phyloP scores from a whole-genome alignment of 2,797 vertebrate genomes.

The Strix occidentalis region DNA sequence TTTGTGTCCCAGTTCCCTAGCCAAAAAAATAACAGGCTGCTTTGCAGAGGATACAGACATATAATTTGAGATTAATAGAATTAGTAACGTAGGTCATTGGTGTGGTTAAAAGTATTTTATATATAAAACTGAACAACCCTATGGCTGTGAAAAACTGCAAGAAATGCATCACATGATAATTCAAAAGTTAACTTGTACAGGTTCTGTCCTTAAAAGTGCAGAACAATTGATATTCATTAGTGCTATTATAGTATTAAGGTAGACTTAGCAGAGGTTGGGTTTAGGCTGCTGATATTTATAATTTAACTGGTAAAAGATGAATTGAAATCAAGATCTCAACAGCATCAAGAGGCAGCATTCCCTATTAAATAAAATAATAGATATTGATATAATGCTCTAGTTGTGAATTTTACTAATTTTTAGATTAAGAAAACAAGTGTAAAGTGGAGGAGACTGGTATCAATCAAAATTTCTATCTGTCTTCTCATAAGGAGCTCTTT shows the following conservation, averaged over 20 bases:
- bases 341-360: not conserved
- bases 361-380: not conserved
- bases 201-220: constrained; percentile 6
- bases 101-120: not conserved
- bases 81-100: not conserved
- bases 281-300: constrained; percentile 23
- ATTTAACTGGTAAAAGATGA: not conserved
- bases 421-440: not conserved
- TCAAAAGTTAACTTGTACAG: not conserved
- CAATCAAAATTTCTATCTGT: not conserved
- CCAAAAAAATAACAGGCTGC: not conserved
- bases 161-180: not conserved
- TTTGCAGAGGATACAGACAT: not conserved
- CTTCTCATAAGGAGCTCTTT: not conserved
- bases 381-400: not conserved
- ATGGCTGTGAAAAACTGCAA: not conserved
- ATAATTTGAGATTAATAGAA: not conserved
- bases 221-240: not conserved
- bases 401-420: not conserved
- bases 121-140: not conserved
- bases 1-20: not conserved
- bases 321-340: not conserved
- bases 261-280: not conserved
- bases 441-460: not conserved
- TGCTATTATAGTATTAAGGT: not conserved